phyloP scores from a whole-genome alignment of 2,888 invertebrate genomes.

The Ditula angustiorana region DNA sequence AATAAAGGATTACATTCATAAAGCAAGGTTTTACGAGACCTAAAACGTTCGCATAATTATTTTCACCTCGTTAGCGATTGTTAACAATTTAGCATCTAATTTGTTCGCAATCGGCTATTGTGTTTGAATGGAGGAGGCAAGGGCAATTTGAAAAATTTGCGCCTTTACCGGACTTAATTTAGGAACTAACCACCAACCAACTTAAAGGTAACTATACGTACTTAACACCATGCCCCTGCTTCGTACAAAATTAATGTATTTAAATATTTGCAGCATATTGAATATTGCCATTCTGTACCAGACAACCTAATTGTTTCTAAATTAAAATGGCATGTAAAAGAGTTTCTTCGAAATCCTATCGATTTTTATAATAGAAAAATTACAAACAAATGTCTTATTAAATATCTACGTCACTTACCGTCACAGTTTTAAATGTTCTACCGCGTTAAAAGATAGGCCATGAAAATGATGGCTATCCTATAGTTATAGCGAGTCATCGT shows the following conservation, averaged over 20 bases:
- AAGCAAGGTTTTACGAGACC: constrained; percentile 53
- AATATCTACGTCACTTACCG: background rate
- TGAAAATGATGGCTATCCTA: constrained; percentile 74
- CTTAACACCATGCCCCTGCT: background rate
- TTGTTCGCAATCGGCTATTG: constrained; percentile 60
- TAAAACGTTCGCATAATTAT: constrained; percentile 58
- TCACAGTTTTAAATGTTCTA: background rate
- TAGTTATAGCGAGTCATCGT: constrained; percentile 77
- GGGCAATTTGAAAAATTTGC: constrained; percentile 57
- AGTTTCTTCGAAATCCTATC: background rate
- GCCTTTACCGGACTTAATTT: constrained; percentile 37
- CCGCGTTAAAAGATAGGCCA: constrained; percentile 36
- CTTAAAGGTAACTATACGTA: background rate
- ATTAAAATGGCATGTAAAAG: background rate
- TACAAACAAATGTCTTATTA: background rate
- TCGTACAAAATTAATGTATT: background rate
- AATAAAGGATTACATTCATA: constrained; percentile 62
- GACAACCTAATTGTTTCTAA: background rate
- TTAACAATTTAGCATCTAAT: constrained; percentile 59
- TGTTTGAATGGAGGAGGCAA: constrained; percentile 27
- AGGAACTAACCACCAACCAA: background rate
- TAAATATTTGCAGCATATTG: background rate
- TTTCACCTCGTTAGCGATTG: constrained; percentile 73
- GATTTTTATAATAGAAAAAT: background rate
- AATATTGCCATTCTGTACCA: background rate